Base-by-base conservation (phyloP, 53 echinoderm and acorn worm species). In the Echinometra lucunter region DNA sequence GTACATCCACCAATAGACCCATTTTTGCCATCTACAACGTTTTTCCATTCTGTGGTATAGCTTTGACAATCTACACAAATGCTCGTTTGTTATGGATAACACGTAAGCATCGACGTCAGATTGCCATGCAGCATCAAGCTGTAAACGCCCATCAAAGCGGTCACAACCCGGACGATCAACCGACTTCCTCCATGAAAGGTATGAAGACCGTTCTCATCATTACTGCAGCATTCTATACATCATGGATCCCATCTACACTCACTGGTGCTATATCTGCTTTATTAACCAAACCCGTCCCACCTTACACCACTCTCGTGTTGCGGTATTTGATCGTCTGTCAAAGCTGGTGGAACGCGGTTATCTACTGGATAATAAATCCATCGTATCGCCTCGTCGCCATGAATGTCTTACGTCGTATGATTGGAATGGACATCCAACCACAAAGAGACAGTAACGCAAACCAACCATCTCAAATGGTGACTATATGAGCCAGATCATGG, bases 71-170 rank as follows among this genome's bases (percentile, higher is more conserved):
- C 72, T 72, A 72, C 16, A 72, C 32, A 13, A 72, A 72, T 35
- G 72, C 15, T 72, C 35, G 72, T 12, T 72, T 72, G 12, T 35
- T 72, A 12, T 35, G 72, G 72, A 72, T 72, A 72, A 72, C 30
- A 15, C 72, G 72, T 35, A 72, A 72, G 72, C 72, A 72, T 72
- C 72, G 72, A 30, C 72, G 72, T 30, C 72, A 72, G 72, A 72
- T 72, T 35, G 72, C 72, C 16, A 12, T 16, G 16, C 72, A 72
- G 72, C 72, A 35, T 32, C 72, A 32, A 2, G 12, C 35, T 32
- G 72, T 72, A 0, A 72, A 72, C 72, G 72, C 35, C 72, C 63
- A 25, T 63, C 63, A 60, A 18, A 34, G 7, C n/a, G 34, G 11
- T 30, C n/a, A 30, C 66, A n/a, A n/a, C 53, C 34, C 70, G 28